Base-by-base conservation (phyloP, 1,140 invertebrate species). In the Grapholita molesta region DNA sequence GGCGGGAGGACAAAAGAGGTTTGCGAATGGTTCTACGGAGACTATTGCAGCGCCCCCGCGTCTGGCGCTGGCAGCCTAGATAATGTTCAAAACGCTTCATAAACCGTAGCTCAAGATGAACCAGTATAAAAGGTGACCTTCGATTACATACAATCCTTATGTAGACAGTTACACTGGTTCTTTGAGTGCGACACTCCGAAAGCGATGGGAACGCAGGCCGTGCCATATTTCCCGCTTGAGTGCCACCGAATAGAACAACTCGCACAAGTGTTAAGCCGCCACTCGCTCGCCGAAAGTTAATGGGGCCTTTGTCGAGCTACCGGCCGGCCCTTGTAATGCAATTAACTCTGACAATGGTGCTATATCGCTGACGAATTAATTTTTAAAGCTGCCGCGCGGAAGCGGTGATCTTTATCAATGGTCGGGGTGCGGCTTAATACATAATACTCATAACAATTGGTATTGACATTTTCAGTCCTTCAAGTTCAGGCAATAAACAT, bases 311-410 rank as follows among this genome's bases (percentile, higher is more conserved):
- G 89, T 91, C 68, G 71, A 72, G 77, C 79, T 76, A 77, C 79
- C 80, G 79, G 72, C 79, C 79, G 80, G 79, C 87, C 84, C 87
- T 91, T 88, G 84, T 89, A 89, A 91, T 89, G 85, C 89, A 91
- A 91, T 91, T 91, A 91, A 86, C 84, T 83, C 66, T 76, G 67
- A 91, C 89, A 91, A 89, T 88, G 68, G 81, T 70, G 74, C 74
- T 87, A 79, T 88, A 79, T 88, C 85, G 82, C 77, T 89, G 78
- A 88, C 83, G 82, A 89, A 85, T 87, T 89, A 84, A 86, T 86
- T 84, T 83, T 83, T 83, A 86, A 75, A 76, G 75, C 68, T 71
- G 69, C 70, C 66, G 70, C 75, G 72, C 67, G 64, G 70, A 73
- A 76, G 72, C 66, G 67, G 69, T 48, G 69, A 38, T 68, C 67